Conservation (phyloP, 2,113 vertebrate species). For the Bolborhynchus lineola region DNA sequence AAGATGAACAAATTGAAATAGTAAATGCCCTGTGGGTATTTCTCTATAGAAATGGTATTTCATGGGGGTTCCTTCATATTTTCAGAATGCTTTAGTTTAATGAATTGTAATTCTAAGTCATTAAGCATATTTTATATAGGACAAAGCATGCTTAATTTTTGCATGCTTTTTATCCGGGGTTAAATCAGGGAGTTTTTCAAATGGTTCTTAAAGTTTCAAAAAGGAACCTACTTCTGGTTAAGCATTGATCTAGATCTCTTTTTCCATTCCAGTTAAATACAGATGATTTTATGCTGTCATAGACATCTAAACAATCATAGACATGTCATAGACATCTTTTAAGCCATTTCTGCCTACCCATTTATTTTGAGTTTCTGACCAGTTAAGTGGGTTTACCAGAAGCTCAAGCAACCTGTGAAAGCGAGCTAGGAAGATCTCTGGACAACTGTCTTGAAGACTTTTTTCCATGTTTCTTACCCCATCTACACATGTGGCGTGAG, state of each 20-base stretch:
- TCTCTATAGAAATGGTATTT: background rate
- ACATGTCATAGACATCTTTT: background rate
- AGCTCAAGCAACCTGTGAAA: background rate
- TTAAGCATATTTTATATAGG: background rate
- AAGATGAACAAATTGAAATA: background rate
- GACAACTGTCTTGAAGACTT: background rate
- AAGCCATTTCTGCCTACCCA: fast-evolving
- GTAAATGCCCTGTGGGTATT: background rate
- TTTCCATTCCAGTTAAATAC: background rate
- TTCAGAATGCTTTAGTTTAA: background rate
- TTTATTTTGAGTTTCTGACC: background rate
- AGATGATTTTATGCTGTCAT: background rate
- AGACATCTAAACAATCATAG: background rate
- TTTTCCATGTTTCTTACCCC: background rate
- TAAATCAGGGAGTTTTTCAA: background rate
- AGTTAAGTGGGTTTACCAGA: background rate
- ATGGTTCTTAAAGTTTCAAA: background rate
- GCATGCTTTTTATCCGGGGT: background rate
- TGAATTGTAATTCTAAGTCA: background rate
- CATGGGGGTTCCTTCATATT: background rate
- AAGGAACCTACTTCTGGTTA: background rate
- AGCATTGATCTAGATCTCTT: background rate
- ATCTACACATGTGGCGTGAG: background rate
- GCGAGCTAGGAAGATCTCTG: background rate
- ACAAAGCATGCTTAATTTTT: background rate